Base-by-base conservation (phyloP, 2,888 invertebrate species). In the Gnatocerus cornutus region DNA sequence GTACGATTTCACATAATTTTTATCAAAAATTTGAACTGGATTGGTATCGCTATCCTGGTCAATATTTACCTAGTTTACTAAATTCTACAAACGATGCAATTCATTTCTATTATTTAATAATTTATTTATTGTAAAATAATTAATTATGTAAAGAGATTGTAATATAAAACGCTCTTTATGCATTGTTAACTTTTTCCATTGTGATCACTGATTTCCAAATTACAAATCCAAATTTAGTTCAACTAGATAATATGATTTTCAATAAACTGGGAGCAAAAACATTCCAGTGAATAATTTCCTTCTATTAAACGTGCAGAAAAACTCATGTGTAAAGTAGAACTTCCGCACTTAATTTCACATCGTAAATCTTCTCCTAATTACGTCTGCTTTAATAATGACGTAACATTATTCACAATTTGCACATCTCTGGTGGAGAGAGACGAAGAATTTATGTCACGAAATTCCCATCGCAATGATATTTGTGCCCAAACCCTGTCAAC, bases 381-480 rank as follows among this genome's bases (percentile, higher is more conserved):
- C 9, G 37, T 68, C 73, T 79, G 79, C 76, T 84, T 84, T 30
- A 84, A 78, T 5, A 81, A 58, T 7, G 77, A 61, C 13, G 77
- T 78, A 59, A 84, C 76, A 52, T 78, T 75, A 59, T 78, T 78
- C 30, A 85, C 79, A 56, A 84, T 81, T 53, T 80, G 79, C n/a
- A 77, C 76, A 66, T 83, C 83, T 37, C 81, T 80, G 33, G 77
- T 66, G 6, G 80, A 74, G 27, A 81, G 71, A 46, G 71, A 76
- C 1, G 77, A 46, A 5, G 77, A 80, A 29, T 80, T 82, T 2
- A 81, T 70, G 68, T 86, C 85, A 63, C 83, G 82, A 72, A 88
- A 87, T 76, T 88, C 88, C 79, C 88, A 87, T 46, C 89, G 81
- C 9, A 83, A 73, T 1, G 85, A 82, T 43, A 89, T 79, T 74